phyloP scores from a whole-genome alignment of 2,797 vertebrate species.

The Centroberyx gerrardi region DNA sequence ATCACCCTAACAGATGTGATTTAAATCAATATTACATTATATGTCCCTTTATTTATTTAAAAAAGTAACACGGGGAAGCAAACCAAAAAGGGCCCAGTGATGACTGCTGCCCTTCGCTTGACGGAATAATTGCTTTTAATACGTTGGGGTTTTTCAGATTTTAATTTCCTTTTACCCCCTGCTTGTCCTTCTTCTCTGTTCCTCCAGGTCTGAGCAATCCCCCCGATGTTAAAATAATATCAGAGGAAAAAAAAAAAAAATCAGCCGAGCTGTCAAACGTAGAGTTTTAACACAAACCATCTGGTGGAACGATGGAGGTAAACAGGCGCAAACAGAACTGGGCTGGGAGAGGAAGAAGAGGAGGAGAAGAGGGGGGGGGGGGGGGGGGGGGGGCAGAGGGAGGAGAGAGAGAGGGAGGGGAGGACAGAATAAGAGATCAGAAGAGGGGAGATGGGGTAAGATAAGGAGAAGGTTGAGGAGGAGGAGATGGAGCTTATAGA shows the following conservation, averaged over 20 bases:
- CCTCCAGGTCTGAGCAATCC: constrained; percentile 76
- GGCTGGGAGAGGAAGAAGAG: constrained; percentile 61
- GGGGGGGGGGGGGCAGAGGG: constrained; percentile 36
- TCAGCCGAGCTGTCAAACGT: constrained; percentile 79
- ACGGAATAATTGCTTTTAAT: constrained; percentile 86
- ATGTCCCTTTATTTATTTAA: constrained; percentile 81
- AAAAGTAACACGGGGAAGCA: constrained; percentile 69
- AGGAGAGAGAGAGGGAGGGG: constrained; percentile 31
- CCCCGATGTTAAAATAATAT: constrained; percentile 83
- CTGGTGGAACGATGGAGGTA: constrained; percentile 82
- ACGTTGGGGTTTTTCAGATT: constrained; percentile 77
- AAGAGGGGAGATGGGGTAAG: constrained; percentile 62
- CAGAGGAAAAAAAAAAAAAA: constrained; percentile 48
- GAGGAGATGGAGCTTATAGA: constrained; percentile 30
- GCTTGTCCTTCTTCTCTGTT: constrained; percentile 73
- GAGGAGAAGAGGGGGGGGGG: constrained; percentile 10
- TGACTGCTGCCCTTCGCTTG: constrained; percentile 78
- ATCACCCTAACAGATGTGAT: constrained; percentile 88
- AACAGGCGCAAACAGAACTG: constrained; percentile 75
- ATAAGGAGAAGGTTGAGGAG: constrained; percentile 42
- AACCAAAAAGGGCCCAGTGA: constrained; percentile 71
- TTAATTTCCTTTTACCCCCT: constrained; percentile 81
- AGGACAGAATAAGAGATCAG: constrained; percentile 51
- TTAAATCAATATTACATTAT: constrained; percentile 88
- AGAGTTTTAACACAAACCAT: constrained; percentile 87